These are phyloP conservation scores for Chloroceryle aenea DNA, from an alignment of 2,113 vertebrate species.

Conservation along the genomic window DNA sequence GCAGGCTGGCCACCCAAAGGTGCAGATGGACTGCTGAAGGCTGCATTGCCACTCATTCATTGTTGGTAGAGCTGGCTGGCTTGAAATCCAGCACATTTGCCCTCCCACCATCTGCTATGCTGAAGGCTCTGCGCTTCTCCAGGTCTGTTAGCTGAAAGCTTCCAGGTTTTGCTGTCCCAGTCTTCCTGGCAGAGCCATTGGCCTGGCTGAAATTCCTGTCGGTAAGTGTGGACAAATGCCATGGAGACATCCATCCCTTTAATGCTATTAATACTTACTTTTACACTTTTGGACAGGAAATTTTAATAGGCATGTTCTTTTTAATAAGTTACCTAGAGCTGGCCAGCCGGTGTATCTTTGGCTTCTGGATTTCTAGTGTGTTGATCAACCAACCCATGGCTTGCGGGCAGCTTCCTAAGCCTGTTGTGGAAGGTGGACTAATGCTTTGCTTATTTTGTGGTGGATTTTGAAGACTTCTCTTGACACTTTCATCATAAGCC, in stretches of 20 bases:
- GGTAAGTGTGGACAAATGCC: neutral
- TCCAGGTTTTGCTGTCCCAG: neutral
- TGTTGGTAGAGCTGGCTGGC: neutral
- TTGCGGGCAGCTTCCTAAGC: neutral
- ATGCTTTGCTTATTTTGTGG: neutral
- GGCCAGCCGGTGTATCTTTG: neutral
- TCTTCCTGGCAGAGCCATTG: neutral
- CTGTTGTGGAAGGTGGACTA: neutral
- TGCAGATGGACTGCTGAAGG: neutral
- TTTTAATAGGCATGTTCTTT: neutral
- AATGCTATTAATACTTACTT: neutral
- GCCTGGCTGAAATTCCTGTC: neutral
- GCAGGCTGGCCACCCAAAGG: neutral
- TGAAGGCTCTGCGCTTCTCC: neutral
- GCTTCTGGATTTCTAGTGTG: neutral
- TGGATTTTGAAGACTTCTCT: neutral
- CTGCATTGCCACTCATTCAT: neutral
- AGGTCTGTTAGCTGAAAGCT: neutral
- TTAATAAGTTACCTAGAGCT: neutral
- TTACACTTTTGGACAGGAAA: neutral
- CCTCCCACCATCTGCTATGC: rapidly evolving
- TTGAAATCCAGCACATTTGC: neutral
- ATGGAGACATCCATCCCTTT: neutral
- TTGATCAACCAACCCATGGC: neutral
- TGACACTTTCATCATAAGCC: neutral